phyloP scores from a whole-genome alignment of 2,113 vertebrate genomes.

The Percopsis transmontana region DNA sequence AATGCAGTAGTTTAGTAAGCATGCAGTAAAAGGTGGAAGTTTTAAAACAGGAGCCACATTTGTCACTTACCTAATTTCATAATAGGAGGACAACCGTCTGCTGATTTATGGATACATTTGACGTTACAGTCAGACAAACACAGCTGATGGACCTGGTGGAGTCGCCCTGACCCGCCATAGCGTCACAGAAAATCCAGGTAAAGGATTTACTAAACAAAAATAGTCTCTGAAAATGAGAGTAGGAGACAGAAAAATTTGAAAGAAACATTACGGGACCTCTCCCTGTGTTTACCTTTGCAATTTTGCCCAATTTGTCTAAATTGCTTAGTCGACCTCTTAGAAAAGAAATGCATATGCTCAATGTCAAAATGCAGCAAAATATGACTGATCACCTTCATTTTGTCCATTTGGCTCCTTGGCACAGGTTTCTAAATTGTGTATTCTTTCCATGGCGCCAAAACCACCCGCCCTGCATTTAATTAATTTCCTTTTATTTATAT shows the following conservation, averaged over 20 bases:
- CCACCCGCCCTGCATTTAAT: slow-evolving; percentile 86
- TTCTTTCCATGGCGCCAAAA: slow-evolving; percentile 87
- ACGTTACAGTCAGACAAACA: slow-evolving; percentile 35
- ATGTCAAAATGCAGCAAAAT: slow-evolving; percentile 85
- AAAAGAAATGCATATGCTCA: slow-evolving; percentile 80
- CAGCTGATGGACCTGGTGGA: slow-evolving; percentile 48
- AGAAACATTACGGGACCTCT: slow-evolving; percentile 74
- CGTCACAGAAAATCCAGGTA: slow-evolving; percentile 70
- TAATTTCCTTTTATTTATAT: slow-evolving; percentile 90
- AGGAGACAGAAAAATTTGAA: slow-evolving; percentile 58
- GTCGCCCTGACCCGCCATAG: slow-evolving; percentile 49
- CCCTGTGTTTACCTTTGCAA: slow-evolving; percentile 84
- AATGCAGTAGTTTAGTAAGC: too few species aligned
- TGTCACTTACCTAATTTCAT: slow-evolving; percentile 30
- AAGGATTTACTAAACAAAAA: slow-evolving; percentile 70
- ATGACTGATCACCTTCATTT: slow-evolving; percentile 92
- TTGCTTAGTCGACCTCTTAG: slow-evolving; percentile 83
- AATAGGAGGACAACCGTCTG: neutral
- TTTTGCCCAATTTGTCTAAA: slow-evolving; percentile 89
- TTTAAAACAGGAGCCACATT: neutral
- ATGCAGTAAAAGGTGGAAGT: too few species aligned
- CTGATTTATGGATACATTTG: neutral
- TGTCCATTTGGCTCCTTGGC: slow-evolving; percentile 82
- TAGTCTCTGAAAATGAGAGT: slow-evolving; percentile 48
- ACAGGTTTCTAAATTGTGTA: slow-evolving; percentile 80